These are phyloP conservation scores for Nesogale talazaci DNA, from an alignment of 2,113 vertebrate genomes.

Conservation along the genomic window DNA sequence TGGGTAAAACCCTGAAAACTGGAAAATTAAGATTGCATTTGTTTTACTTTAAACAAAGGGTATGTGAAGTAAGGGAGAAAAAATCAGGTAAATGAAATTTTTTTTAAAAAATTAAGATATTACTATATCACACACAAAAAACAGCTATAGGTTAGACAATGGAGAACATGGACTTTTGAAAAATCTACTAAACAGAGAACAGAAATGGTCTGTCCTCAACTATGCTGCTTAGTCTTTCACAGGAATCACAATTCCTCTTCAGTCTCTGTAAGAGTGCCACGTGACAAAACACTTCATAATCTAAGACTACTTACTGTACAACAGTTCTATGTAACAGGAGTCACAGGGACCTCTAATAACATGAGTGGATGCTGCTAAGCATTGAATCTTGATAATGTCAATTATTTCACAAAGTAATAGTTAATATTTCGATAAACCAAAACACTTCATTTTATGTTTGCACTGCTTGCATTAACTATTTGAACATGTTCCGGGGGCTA, in stretches of 20 bases:
- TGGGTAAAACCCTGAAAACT: background rate
- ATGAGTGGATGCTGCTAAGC: slow-evolving; percentile 22
- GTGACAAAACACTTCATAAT: slow-evolving; percentile 45
- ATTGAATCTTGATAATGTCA: slow-evolving; percentile 2
- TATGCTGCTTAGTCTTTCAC: background rate
- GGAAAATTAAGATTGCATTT: background rate
- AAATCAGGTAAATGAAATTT: background rate
- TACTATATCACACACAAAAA: slow-evolving; percentile 50
- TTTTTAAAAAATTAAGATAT: slow-evolving; percentile 8
- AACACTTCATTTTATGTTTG: background rate
- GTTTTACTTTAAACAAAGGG: slow-evolving; percentile 25
- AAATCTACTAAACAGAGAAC: background rate
- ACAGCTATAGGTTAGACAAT: slow-evolving; percentile 32
- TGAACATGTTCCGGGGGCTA: background rate
- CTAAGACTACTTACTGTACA: slow-evolving; percentile 18
- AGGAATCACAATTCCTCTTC: slow-evolving; percentile 53
- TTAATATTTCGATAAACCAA: background rate
- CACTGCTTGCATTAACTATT: background rate
- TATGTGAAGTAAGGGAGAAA: background rate
- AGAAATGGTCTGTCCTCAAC: slow-evolving; percentile 21
- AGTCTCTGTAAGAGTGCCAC: slow-evolving; percentile 23
- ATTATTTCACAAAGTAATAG: slow-evolving; percentile 3
- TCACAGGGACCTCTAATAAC: slow-evolving; percentile 34
- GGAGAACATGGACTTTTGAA: background rate
- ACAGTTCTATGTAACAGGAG: background rate